phyloP scores from a whole-genome alignment of 92 coral and sea anemone genomes.

The Epizoanthus fatuus region DNA sequence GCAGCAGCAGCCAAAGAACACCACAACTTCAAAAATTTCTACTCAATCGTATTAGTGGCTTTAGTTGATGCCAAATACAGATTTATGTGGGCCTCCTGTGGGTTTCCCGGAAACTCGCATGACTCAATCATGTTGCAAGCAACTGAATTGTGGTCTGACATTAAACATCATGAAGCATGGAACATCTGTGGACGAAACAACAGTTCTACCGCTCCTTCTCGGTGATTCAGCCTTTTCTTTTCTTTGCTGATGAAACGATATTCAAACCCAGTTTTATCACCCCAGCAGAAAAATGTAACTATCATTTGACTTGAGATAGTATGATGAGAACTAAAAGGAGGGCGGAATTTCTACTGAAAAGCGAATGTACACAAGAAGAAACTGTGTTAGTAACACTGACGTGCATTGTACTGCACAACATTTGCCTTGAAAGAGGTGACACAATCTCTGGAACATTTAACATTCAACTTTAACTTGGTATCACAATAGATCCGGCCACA shows the following conservation, averaged over 20 bases:
- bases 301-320: slow-evolving; percentile 3
- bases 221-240: too few relatives aligned
- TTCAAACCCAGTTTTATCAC: too few relatives aligned
- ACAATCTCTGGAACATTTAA: background rate
- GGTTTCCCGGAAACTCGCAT: slow-evolving; percentile 15
- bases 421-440: slow-evolving; percentile 18
- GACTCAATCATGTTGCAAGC: background rate
- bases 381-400: slow-evolving; percentile 16
- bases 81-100: slow-evolving; percentile 32
- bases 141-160: too few relatives aligned
- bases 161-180: too few relatives aligned
- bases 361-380: slow-evolving; percentile 2
- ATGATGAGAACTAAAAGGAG: slow-evolving; percentile 34
- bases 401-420: slow-evolving; percentile 14
- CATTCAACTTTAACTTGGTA: too few relatives aligned
- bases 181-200: too few relatives aligned
- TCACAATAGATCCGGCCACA: too few relatives aligned
- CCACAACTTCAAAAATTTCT: slow-evolving; percentile 24
- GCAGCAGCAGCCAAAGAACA: slow-evolving; percentile 47
- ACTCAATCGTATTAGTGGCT: background rate
- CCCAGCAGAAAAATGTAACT: slow-evolving; percentile 23
- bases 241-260: too few relatives aligned
- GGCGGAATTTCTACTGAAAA: slow-evolving; percentile 23
- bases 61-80: slow-evolving; percentile 4
- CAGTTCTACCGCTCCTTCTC: too few relatives aligned